Evolutionary conservation across 2,113 vertebrate species (phyloP).

Genomic region (Tricholaema leucomelas): DNA sequence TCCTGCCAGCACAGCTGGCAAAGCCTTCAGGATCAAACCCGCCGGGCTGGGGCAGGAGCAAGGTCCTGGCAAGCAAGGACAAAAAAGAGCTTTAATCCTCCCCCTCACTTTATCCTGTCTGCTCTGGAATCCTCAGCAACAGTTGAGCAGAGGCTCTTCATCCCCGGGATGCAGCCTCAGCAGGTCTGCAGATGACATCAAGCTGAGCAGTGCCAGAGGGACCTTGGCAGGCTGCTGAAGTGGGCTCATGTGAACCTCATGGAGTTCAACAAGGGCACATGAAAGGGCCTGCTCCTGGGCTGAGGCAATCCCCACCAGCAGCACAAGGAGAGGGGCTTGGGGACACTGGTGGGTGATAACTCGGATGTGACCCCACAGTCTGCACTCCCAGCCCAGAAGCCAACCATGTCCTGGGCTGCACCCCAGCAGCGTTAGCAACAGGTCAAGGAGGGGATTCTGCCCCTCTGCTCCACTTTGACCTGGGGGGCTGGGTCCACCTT

Average conservation of each 20-base stretch:
- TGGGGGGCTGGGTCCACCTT: neutral
- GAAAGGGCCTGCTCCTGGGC: neutral
- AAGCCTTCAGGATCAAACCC: neutral
- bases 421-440: neutral
- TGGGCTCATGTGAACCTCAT: neutral
- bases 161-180: neutral
- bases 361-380: rapidly evolving
- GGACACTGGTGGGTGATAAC: neutral
- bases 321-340: neutral
- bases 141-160: neutral
- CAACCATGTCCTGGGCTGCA: neutral
- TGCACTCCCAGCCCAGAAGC: rapidly evolving
- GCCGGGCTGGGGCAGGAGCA: neutral
- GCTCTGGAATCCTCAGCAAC: neutral
- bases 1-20: neutral
- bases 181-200: neutral
- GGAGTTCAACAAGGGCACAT: neutral
- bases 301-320: neutral
- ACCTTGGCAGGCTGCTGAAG: neutral
- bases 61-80: neutral
- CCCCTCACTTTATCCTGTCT: neutral
- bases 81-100: neutral
- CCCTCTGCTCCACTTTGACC: neutral
- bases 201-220: neutral
- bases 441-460: no score